Conservation (phyloP, 2,113 vertebrate genomes). For the Apodemus sylvaticus region DNA sequence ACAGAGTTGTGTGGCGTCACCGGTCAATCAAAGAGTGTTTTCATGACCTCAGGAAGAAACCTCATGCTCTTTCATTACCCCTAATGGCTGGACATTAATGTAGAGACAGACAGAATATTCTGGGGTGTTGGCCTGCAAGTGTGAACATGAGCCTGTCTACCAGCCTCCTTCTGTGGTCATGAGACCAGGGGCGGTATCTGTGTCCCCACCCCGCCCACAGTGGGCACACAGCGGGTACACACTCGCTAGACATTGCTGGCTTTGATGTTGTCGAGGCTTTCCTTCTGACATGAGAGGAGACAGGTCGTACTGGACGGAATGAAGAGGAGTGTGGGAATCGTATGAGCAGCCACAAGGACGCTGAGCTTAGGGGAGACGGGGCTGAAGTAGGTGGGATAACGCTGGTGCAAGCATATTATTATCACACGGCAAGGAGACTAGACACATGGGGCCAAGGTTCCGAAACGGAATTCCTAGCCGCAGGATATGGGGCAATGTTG, state of each 20-base stretch:
- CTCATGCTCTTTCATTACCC: neutral
- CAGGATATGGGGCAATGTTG: fast-evolving
- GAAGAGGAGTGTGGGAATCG: neutral
- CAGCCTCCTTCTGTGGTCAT: neutral
- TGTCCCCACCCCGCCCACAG: neutral
- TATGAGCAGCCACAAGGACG: neutral
- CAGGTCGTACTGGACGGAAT: neutral
- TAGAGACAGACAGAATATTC: neutral
- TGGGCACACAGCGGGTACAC: neutral
- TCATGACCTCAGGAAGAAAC: neutral
- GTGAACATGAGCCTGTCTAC: neutral
- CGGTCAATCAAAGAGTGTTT: neutral
- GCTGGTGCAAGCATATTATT: neutral
- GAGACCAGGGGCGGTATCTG: neutral
- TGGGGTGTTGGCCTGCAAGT: neutral
- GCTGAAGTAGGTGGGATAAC: neutral
- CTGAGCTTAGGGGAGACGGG: neutral
- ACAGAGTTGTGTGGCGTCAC: neutral
- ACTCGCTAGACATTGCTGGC: neutral
- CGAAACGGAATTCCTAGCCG: neutral
- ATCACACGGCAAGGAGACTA: neutral
- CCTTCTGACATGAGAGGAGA: neutral
- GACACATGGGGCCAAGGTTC: neutral
- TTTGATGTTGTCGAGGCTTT: neutral
- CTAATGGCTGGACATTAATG: neutral